A percentile compares a stretch with the other conserved stretches of the same genome.
Conservation (phyloP, 2,888 invertebrate species). For the Leucophora obtusa region DNA sequence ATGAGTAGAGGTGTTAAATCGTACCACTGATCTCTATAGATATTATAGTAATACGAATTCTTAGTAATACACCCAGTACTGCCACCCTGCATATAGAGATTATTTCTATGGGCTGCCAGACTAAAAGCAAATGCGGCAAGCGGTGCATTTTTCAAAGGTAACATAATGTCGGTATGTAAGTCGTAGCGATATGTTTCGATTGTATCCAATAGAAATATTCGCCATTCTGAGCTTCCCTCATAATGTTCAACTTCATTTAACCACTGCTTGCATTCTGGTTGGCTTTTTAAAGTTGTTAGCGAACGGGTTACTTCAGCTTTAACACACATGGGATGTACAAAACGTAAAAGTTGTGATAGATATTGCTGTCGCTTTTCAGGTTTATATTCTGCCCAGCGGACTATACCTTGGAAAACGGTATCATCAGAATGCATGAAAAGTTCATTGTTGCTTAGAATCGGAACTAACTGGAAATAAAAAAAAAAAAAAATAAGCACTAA, state of each 20-base stretch:
- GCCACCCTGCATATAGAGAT: conserved; percentile 71
- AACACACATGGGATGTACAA: conserved; percentile 71
- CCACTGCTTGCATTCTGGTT: conserved; percentile 68
- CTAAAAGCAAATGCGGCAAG: conserved; percentile 70
- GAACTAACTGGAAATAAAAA: conserved; percentile 60
- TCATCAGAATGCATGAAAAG: conserved; percentile 70
- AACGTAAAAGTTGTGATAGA: conserved; percentile 66
- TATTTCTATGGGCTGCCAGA: conserved; percentile 68
- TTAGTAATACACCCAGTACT: conserved; percentile 68
- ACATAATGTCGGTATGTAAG: conserved; percentile 65
- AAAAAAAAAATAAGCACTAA: too few species aligned
- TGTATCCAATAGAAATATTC: conserved; percentile 72
- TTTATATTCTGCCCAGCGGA: conserved; percentile 69
- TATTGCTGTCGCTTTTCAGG: conserved; percentile 63
- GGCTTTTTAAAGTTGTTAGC: conserved; percentile 64
- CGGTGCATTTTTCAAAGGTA: conserved; percentile 67
- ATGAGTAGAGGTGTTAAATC: conserved; percentile 66
- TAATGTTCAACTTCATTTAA: conserved; percentile 66
- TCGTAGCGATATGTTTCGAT: conserved; percentile 69
- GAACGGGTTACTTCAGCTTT: conserved; percentile 66
- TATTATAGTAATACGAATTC: conserved; percentile 70
- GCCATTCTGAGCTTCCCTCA: conserved; percentile 67
- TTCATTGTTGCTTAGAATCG: conserved; percentile 68
- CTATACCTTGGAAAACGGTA: conserved; percentile 68
- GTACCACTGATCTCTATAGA: conserved; percentile 71